Percentiles rank a stretch among this genome's conserved stretches.
Conservation (phyloP, 2,888 invertebrate species). For the Lasioglossum villosulum region DNA sequence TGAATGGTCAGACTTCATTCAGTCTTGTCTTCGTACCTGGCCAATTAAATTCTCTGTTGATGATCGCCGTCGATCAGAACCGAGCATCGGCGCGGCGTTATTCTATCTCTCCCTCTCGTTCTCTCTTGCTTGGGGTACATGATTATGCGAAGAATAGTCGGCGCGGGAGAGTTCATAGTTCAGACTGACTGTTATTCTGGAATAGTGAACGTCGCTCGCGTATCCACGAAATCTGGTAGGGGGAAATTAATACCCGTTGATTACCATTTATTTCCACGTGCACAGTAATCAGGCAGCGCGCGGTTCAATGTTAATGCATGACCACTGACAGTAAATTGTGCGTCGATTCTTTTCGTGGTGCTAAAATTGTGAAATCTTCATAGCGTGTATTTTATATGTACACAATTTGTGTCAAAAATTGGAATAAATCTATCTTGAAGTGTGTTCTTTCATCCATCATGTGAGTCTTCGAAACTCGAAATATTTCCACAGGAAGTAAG, state of each 20-base stretch:
- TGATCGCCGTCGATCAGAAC: neutral
- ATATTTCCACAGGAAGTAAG: neutral
- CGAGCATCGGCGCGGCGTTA: neutral
- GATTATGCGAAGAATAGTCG: neutral
- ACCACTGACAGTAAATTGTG: constrained; percentile 70
- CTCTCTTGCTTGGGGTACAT: neutral
- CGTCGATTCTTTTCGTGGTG: constrained; percentile 68
- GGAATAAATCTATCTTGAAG: too few species aligned
- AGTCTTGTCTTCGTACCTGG: neutral
- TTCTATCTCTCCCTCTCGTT: neutral
- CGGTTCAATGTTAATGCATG: constrained; percentile 70
- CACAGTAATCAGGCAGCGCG: constrained; percentile 16
- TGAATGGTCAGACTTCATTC: constrained; percentile 7
- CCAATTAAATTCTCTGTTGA: neutral
- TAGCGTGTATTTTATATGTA: too few species aligned
- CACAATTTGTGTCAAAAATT: too few species aligned
- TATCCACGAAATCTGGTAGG: constrained; percentile 64
- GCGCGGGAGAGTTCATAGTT: constrained; percentile 60
- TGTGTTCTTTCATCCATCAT: too few species aligned
- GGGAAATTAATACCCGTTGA: constrained; percentile 65
- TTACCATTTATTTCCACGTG: constrained; percentile 63
- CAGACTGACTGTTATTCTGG: constrained; percentile 55
- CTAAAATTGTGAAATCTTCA: neutral
- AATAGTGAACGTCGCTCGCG: constrained; percentile 55
- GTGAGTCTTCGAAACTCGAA: too few species aligned